Evolutionary conservation across 2,888 invertebrate genomes (phyloP).

Genomic region (Eretmocerus hayati): DNA sequence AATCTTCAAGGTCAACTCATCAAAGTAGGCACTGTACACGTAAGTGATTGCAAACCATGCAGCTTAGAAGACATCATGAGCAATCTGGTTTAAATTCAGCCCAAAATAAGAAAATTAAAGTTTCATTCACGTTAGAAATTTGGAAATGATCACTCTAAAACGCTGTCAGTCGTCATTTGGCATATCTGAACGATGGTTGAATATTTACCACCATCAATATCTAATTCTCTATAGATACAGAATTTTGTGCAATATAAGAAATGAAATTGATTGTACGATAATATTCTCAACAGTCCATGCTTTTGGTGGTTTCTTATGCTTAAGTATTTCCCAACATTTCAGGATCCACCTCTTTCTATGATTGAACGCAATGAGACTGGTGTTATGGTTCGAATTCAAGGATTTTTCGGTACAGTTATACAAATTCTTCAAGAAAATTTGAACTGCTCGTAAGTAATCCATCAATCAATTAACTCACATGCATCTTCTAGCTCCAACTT

Average conservation of each 20-base stretch:
- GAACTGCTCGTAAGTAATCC: constrained; percentile 41
- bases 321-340: background rate
- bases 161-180: background rate
- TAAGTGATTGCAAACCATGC: constrained; percentile 18
- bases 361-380: constrained; percentile 28
- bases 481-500: no score
- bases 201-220: background rate
- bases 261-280: no score
- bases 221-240: no score
- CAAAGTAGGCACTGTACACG: constrained; percentile 35
- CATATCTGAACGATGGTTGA: no score
- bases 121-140: constrained; percentile 2
- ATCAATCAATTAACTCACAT: no score
- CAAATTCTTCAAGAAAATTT: constrained; percentile 35
- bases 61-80: background rate
- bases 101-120: background rate
- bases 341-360: constrained; percentile 41
- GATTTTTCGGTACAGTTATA: constrained; percentile 41
- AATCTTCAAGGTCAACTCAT: constrained; percentile 36
- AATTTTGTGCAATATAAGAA: no score
- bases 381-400: constrained; percentile 30
- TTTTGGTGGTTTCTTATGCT: background rate
- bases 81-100: no score
- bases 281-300: no score
- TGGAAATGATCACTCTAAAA: background rate